A percentile compares a stretch with the other conserved stretches of the same genome.
Evolutionary conservation across 2,888 invertebrate genomes (phyloP).

Genomic region (Nezara viridula): DNA sequence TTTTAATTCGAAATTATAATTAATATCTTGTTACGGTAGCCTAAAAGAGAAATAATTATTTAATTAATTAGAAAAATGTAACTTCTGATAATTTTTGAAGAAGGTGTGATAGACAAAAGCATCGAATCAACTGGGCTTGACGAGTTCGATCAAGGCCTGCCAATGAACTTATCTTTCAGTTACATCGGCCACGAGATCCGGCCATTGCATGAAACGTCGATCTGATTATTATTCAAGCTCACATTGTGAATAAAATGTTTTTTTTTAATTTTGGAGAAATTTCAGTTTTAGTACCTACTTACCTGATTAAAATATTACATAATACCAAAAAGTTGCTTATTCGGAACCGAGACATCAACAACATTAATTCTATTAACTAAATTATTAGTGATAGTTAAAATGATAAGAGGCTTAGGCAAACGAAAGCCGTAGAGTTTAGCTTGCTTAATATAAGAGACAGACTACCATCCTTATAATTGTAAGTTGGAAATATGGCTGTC

Average conservation of each 20-base stretch:
- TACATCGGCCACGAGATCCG: conserved; percentile 45
- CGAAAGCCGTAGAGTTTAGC: no score
- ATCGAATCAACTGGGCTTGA: neutral
- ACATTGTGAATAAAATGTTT: neutral
- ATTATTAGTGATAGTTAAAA: no score
- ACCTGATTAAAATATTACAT: neutral
- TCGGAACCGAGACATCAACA: no score
- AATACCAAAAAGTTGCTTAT: no score
- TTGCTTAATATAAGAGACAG: no score
- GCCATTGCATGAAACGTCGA: conserved; percentile 3
- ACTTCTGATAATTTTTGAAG: neutral
- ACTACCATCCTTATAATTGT: no score
- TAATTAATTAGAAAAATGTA: neutral
- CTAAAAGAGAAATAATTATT: neutral
- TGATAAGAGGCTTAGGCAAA: no score
- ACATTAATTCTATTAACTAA: no score
- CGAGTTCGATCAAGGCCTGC: neutral
- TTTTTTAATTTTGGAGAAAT: neutral
- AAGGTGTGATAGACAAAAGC: neutral
- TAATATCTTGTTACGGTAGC: neutral
- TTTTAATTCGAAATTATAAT: neutral
- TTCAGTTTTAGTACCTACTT: neutral
- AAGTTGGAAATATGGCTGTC: no score
- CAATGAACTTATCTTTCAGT: conserved; percentile 34
- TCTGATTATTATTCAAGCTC: neutral